Evolutionary conservation across 2,113 vertebrate species (phyloP).

Genomic region (Gasterosteus aculeatus): DNA sequence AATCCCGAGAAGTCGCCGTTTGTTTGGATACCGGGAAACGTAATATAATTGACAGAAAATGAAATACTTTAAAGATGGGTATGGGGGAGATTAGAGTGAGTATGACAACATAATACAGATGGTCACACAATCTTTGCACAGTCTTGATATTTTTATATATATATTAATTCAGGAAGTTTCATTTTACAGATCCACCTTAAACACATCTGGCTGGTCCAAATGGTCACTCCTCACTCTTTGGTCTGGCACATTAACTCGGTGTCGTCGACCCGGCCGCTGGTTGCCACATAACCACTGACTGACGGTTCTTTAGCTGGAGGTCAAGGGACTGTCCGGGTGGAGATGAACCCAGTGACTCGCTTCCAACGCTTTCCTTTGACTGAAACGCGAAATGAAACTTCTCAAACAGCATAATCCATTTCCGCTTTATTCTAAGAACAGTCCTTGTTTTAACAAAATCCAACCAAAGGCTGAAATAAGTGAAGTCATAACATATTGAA

Average conservation of each 20-base stretch:
- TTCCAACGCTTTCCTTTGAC: neutral
- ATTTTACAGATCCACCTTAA: neutral
- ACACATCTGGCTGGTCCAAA: no score
- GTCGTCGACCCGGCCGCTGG: constrained; percentile 35
- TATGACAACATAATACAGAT: neutral
- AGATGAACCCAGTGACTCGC: neutral
- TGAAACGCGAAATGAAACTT: neutral
- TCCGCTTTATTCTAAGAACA: neutral
- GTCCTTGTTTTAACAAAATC: neutral
- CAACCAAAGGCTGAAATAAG: neutral
- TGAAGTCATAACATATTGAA: neutral
- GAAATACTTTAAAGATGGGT: neutral
- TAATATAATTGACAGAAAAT: neutral
- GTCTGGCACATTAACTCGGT: constrained; percentile 22
- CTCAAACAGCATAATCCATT: neutral
- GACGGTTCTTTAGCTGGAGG: constrained; percentile 20
- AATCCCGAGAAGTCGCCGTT: neutral
- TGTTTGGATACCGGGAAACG: neutral
- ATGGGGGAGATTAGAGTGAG: neutral
- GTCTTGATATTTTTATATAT: neutral
- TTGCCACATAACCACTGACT: constrained; percentile 18
- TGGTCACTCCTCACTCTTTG: constrained; percentile 20
- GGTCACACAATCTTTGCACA: neutral
- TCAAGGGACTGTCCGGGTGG: constrained; percentile 20
- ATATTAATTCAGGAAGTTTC: neutral